Conservation (phyloP, 2,113 vertebrate genomes). For the Podarcis raffonei region DNA sequence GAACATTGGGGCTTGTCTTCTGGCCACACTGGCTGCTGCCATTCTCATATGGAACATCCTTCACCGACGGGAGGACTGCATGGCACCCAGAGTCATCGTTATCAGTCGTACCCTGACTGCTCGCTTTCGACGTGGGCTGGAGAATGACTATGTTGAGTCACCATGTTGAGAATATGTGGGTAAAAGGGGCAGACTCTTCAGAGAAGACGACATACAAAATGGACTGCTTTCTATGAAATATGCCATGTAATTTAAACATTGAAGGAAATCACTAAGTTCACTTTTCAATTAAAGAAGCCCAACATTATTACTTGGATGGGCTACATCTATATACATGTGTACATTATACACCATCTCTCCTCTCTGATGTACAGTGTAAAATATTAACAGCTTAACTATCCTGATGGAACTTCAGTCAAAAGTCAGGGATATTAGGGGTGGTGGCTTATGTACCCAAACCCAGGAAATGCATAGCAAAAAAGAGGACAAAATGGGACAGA, state of each 20-base stretch:
- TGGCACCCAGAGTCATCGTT: conserved; percentile 88
- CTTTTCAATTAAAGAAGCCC: conserved; percentile 46
- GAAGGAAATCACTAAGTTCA: conserved; percentile 44
- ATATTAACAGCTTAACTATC: conserved; percentile 20
- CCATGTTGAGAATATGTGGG: conserved; percentile 82
- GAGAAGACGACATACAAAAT: not conserved
- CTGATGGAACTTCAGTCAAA: not conserved
- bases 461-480: too few relatives aligned
- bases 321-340: conserved; percentile 61
- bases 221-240: conserved; percentile 34
- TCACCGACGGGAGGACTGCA: conserved; percentile 94
- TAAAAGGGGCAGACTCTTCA: not conserved
- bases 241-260: conserved; percentile 49
- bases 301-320: conserved; percentile 50
- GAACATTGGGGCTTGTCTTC: conserved; percentile 91
- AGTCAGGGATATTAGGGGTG: too few relatives aligned
- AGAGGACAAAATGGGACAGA: too few relatives aligned
- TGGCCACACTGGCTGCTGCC: conserved; percentile 92
- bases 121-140: conserved; percentile 84
- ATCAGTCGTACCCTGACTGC: conserved; percentile 89
- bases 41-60: conserved; percentile 98
- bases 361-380: conserved; percentile 59
- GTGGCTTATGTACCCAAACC: too few relatives aligned
- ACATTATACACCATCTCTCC: conserved; percentile 54
- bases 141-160: conserved; percentile 97